Evolutionary conservation across 2,888 invertebrate species (phyloP).

Genomic region (Druceiella hillmani): DNA sequence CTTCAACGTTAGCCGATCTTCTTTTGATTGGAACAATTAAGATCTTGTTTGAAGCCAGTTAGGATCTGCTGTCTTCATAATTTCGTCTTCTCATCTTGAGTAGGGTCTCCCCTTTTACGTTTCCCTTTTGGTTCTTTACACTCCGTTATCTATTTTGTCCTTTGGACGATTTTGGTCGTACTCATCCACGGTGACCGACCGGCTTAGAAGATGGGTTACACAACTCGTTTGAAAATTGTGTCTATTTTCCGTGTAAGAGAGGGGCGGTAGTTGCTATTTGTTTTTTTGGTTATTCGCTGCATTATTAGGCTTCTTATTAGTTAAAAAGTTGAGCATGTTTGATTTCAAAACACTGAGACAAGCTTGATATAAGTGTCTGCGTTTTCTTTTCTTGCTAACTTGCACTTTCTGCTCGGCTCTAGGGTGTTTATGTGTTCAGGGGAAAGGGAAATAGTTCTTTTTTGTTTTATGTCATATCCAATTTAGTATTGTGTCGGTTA

Average conservation of each 20-base stretch:
- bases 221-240: conserved; percentile 6
- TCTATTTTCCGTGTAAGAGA: conserved; percentile 4
- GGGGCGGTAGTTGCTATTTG: conserved; percentile 3
- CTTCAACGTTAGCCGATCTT: no score
- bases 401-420: conserved; percentile 8
- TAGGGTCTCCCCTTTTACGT: no score
- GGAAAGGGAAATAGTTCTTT: conserved; percentile 7
- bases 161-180: no score
- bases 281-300: conserved; percentile 1
- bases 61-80: no score
- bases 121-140: no score
- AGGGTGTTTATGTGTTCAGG: conserved; percentile 4
- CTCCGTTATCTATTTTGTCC: no score
- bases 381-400: conserved; percentile 19
- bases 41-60: no score
- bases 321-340: conserved; percentile 19
- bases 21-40: no score
- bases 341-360: conserved; percentile 21
- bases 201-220: conserved; percentile 7
- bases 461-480: no score
- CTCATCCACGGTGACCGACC: conserved; percentile 7
- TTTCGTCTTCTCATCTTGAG: no score
- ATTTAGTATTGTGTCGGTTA: conserved; percentile 10
- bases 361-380: conserved; percentile 10
- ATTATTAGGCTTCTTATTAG: conserved; percentile 16